Base-by-base conservation (phyloP, 2,888 invertebrate genomes). In the Eulithis prunata region DNA sequence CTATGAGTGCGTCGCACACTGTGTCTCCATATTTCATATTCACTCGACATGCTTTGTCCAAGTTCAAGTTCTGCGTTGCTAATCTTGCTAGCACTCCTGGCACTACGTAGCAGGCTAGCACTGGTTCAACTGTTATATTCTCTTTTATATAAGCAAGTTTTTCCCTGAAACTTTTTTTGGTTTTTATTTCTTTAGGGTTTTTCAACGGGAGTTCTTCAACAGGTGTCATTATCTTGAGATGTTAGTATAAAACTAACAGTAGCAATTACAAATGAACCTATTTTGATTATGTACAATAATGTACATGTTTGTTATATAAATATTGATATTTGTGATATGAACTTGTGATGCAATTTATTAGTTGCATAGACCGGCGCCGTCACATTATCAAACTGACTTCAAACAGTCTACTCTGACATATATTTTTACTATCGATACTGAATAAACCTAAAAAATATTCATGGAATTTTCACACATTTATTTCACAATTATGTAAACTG, bases 31-130 rank as follows among this genome's bases (percentile, higher is more conserved):
- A 97, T 0, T 91, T 91, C 78, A 96, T 91, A 79, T 97, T 97
- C 0, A 97, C 97, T 21, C 97, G 90, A 77, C 97, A 97, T 0
- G 97, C 97, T 87, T 97, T 97, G 79, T 97, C 97, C 74, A 97
- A 90, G 85, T 97, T 97, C 21, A 97, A 86, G 85, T 97, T 97
- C 86, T 97, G 97, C 4, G 96, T 96, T 3, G 97, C 97, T 62
- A 97, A 83, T 68, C 95, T 94, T 0, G 96, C 95, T n/a, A 95
- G 77, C 0, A 94, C 93, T 71, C 94, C 94, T 2, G 95, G 95
- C 71, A 95, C 88, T 0, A 95, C 94, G 75, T 94, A 95, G 63
- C 94, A 94, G 2, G 94, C 94, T 56, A 95, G 78, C 67, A 95
- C 94, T 1, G 95, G 95, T 79, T 96, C 95, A 4, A 95, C 94